A percentile compares a stretch with the other conserved stretches of the same genome.
Evolutionary conservation across 2,888 invertebrate genomes (phyloP).

Genomic region (Pherbina coryleti): DNA sequence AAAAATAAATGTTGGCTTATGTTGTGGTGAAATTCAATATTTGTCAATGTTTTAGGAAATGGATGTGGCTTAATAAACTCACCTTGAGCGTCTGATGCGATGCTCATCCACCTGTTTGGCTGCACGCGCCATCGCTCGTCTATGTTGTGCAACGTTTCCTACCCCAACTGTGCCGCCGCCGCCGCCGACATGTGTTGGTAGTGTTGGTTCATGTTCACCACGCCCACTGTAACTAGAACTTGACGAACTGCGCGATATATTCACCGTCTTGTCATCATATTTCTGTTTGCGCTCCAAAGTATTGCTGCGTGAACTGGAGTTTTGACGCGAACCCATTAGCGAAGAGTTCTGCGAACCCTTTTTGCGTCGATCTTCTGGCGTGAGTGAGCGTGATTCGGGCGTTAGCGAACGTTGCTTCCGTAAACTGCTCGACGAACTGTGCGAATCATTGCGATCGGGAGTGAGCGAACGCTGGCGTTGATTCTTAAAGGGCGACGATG

Average conservation of each 20-base stretch:
- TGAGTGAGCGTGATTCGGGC: constrained; percentile 67
- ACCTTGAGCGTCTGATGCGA: constrained; percentile 69
- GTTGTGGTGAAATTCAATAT: background rate
- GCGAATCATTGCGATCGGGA: constrained; percentile 67
- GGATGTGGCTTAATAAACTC: constrained; percentile 33
- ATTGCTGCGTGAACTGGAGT: constrained; percentile 66
- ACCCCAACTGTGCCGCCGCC: constrained; percentile 36
- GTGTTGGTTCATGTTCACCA: constrained; percentile 53
- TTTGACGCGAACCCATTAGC: constrained; percentile 64
- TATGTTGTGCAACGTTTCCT: constrained; percentile 49
- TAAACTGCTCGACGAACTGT: constrained; percentile 66
- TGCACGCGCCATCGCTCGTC: constrained; percentile 61
- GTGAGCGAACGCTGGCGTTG: constrained; percentile 68
- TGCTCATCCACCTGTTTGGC: constrained; percentile 66
- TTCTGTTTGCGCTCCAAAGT: constrained; percentile 67
- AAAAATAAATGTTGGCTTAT: background rate
- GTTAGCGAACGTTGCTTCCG: constrained; percentile 68
- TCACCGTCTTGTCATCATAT: constrained; percentile 62
- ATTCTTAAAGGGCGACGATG: constrained; percentile 62
- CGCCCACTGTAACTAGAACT: constrained; percentile 68
- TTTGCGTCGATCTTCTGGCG: constrained; percentile 67
- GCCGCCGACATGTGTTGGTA: constrained; percentile 25
- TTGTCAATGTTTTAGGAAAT: background rate
- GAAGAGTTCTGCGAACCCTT: constrained; percentile 64
- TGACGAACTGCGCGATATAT: constrained; percentile 68